phyloP scores from a whole-genome alignment of 1,140 invertebrate genomes.

The Anadara kagoshimensis region DNA sequence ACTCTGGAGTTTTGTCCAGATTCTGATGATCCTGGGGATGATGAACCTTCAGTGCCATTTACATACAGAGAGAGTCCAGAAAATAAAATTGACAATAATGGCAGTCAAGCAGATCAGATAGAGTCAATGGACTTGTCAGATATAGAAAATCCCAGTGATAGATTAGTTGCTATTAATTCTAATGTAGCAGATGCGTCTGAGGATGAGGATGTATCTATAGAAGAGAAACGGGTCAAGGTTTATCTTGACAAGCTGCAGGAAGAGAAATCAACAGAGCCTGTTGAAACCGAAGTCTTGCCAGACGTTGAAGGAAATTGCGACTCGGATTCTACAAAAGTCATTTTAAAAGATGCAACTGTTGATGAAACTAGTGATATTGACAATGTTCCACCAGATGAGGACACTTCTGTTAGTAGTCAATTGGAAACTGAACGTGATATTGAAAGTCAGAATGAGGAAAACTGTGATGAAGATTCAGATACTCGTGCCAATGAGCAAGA shows the following conservation, averaged over 20 bases:
- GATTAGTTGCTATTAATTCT: slow-evolving; percentile 21
- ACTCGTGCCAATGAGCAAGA: too few relatives aligned
- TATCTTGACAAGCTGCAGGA: neutral
- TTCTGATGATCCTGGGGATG: neutral
- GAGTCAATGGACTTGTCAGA: slow-evolving; percentile 29
- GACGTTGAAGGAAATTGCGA: neutral
- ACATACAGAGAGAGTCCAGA: neutral
- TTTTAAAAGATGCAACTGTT: neutral
- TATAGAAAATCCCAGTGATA: slow-evolving; percentile 15
- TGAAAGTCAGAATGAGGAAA: too few relatives aligned
- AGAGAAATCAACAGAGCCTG: neutral
- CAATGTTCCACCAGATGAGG: too few relatives aligned
- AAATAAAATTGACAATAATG: slow-evolving; percentile 24
- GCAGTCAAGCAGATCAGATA: neutral
- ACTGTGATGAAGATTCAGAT: too few relatives aligned
- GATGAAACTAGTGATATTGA: too few relatives aligned
- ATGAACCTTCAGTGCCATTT: too few relatives aligned
- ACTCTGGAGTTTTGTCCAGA: too few relatives aligned
- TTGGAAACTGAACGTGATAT: too few relatives aligned
- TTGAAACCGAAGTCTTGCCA: neutral
- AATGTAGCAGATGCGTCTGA: slow-evolving; percentile 17
- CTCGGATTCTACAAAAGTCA: neutral
- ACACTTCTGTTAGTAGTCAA: too few relatives aligned
- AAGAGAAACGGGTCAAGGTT: slow-evolving; percentile 33
- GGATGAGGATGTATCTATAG: slow-evolving; percentile 21